Evolutionary conservation across 1,140 invertebrate genomes (phyloP), one percentile per base, ranked within the genome.

Genomic region (Ptiloglossa arizonensis): DNA sequence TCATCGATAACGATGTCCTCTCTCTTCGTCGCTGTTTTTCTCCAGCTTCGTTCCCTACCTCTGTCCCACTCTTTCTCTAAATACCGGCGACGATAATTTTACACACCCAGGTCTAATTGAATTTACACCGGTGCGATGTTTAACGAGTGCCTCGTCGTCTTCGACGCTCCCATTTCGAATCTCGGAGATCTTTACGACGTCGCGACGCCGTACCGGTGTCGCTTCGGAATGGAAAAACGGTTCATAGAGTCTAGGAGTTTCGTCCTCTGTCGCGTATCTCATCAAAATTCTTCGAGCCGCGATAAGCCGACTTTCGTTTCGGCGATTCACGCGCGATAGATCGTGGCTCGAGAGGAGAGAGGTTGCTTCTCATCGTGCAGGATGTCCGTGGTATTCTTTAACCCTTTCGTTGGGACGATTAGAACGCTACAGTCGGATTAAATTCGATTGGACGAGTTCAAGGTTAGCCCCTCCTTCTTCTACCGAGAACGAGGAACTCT

Each of bases 51-150:
- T 59, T 15, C n/a, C 29, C 1, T 1, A 9, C n/a, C 8, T 9
- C 22, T 22, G 32, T 73, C 60, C 29, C 1, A 1, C 9, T 8
- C 8, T 17, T 17, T 22, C 32, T 73, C 60, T 66, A 74, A 74
- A 38, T 19, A 22, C 24, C 32, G 8, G 4, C 22, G 4, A 24
- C 0, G 29, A 15, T 8, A n/a, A 35, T 62, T 62, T 62, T 44
- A 62, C 35, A 38, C 29, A 15, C 27, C 17, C 19, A 11, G 57
- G 8, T 17, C n/a, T 66, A 66, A 66, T 74, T 56, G 71, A 74
- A 66, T 71, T 48, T 54, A 32, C 60, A 27, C n/a, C 1, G n/a
- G 19, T 32, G 17, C 46, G 59, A 0, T 44, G 3, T 41, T 63
- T 32, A 48, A 63, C 70, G 46, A 64, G 69, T 46, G 56, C 57